These are phyloP conservation scores for Butorides virescens DNA, from an alignment of 2,113 vertebrate species.

Conservation along the genomic window DNA sequence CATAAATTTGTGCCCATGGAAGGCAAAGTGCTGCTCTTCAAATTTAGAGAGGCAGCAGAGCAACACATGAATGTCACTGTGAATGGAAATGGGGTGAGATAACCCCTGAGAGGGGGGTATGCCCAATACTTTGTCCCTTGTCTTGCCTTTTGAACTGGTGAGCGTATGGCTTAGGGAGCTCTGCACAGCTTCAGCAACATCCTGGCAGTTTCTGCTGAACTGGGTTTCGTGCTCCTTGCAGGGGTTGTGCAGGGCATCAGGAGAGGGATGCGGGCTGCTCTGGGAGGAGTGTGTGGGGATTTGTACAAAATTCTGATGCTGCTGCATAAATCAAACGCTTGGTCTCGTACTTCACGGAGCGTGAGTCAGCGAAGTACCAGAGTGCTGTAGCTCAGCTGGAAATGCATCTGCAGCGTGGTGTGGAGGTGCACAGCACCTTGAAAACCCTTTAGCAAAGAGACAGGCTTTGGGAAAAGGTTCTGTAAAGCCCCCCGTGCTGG, in stretches of 20 bases:
- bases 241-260: neutral
- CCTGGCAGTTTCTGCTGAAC: rapidly evolving
- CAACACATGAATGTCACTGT: neutral
- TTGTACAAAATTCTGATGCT: no score
- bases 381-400: neutral
- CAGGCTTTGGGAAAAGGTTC: neutral
- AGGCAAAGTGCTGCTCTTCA: neutral
- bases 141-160: neutral
- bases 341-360: neutral
- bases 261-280: neutral
- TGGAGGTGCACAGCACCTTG: neutral
- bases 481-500: neutral
- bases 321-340: neutral
- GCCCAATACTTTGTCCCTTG: neutral
- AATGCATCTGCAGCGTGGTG: rapidly evolving
- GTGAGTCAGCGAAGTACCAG: neutral
- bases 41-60: neutral
- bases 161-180: neutral
- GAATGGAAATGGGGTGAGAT: neutral
- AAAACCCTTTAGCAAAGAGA: neutral
- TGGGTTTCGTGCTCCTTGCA: neutral
- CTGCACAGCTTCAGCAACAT: neutral
- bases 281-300: neutral
- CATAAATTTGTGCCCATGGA: neutral
- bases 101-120: neutral